These are phyloP conservation scores for Leptopterna dolabrata DNA, from an alignment of 2,888 invertebrate genomes.

Conservation along the genomic window DNA sequence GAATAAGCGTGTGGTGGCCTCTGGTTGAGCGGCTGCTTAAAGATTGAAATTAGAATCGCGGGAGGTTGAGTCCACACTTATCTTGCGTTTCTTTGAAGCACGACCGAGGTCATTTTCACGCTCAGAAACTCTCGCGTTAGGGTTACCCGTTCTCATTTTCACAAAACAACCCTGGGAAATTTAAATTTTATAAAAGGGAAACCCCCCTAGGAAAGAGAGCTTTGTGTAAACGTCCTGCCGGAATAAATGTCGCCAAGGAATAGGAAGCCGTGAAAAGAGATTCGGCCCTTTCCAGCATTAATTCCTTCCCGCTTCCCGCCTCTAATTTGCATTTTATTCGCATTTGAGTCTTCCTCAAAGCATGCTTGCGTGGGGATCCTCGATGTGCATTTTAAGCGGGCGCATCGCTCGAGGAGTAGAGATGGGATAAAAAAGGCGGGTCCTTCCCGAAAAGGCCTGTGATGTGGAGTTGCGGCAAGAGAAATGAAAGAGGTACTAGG, in stretches of 20 bases:
- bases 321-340: constrained; percentile 59
- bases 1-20: too few species aligned
- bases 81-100: background rate
- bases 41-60: too few species aligned
- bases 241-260: constrained; percentile 58
- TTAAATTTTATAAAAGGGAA: constrained; percentile 41
- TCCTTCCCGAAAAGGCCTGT: background rate
- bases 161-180: constrained; percentile 22
- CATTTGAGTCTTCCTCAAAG: constrained; percentile 60
- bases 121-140: background rate
- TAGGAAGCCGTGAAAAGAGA: constrained; percentile 45
- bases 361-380: constrained; percentile 47
- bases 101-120: background rate
- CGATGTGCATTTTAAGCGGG: constrained; percentile 60
- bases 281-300: constrained; percentile 47
- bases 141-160: background rate
- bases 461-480: background rate
- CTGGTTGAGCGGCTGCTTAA: background rate
- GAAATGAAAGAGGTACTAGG: background rate
- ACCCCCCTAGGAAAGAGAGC: constrained; percentile 11
- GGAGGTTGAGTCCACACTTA: too few species aligned
- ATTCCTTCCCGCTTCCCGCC: constrained; percentile 37
- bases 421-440: background rate
- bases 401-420: constrained; percentile 14
- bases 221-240: constrained; percentile 54